Evolutionary conservation across 2,888 invertebrate genomes (phyloP).

Genomic region (Eristalinus sepulchralis): DNA sequence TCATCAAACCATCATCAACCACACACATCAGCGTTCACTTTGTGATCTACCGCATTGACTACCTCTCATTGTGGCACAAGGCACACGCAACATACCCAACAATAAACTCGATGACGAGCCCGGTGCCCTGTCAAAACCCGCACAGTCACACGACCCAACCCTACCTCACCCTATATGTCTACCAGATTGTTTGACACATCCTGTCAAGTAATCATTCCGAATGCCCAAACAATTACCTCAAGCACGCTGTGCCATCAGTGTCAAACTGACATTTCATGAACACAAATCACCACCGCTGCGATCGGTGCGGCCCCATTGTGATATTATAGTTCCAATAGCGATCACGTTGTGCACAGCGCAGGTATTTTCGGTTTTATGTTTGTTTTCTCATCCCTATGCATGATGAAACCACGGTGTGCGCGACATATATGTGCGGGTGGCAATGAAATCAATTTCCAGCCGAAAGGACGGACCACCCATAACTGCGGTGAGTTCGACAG

Average conservation of each 20-base stretch:
- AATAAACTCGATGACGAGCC: conserved; percentile 42
- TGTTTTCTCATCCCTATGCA: conserved; percentile 14
- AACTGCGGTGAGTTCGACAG: conserved; percentile 36
- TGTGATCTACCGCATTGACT: neutral
- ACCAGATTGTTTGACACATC: conserved; percentile 61
- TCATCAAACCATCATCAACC: conserved; percentile 35
- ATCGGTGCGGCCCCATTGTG: conserved; percentile 41
- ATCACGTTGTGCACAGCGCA: conserved; percentile 53
- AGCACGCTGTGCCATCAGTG: conserved; percentile 63
- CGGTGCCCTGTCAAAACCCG: conserved; percentile 34
- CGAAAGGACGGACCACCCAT: conserved; percentile 66
- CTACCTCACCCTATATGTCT: conserved; percentile 53
- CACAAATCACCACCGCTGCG: conserved; percentile 52
- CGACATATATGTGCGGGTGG: conserved; percentile 59
- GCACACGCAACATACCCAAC: conserved; percentile 24
- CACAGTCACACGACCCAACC: conserved; percentile 39
- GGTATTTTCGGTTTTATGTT: conserved; percentile 60
- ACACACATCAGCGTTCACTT: conserved; percentile 5
- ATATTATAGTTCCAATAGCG: conserved; percentile 60
- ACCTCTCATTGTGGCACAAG: conserved; percentile 1
- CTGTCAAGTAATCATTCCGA: conserved; percentile 60
- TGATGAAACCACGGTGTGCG: conserved; percentile 32
- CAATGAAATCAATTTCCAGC: conserved; percentile 59
- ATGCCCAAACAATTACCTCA: conserved; percentile 61
- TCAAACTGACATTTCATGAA: conserved; percentile 63